Evolutionary conservation across 2,113 vertebrate genomes (phyloP).

Genomic region (Microtus oregoni): DNA sequence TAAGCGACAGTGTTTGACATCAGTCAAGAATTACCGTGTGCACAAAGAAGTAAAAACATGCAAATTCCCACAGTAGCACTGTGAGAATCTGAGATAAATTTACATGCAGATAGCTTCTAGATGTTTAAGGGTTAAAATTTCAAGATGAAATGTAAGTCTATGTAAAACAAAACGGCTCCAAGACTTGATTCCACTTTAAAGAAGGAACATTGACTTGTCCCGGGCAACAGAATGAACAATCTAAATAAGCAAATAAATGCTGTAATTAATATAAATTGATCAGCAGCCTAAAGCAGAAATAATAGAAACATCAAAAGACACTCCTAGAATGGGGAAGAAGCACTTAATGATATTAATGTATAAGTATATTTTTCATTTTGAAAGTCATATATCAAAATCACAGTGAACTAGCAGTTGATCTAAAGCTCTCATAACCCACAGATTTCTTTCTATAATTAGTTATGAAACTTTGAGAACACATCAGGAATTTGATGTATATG

Average conservation of each 20-base stretch:
- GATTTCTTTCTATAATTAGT: constrained; percentile 62
- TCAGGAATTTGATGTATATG: constrained; percentile 62
- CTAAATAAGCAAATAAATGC: not conserved
- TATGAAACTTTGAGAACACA: constrained; percentile 62
- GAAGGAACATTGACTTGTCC: not conserved
- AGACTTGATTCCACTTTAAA: not conserved
- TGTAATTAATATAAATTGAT: not conserved
- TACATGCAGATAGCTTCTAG: not conserved
- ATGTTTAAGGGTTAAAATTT: not conserved
- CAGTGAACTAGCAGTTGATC: constrained; percentile 58
- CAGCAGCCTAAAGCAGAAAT: not conserved
- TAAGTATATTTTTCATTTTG: constrained; percentile 24
- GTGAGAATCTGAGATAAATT: not conserved
- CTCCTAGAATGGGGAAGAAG: not conserved
- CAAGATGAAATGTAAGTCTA: not conserved
- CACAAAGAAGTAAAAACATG: not conserved
- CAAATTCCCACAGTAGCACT: not conserved
- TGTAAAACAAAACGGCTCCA: not conserved
- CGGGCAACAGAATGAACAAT: not conserved
- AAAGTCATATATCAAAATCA: constrained; percentile 61
- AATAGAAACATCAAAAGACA: not conserved
- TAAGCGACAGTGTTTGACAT: not conserved
- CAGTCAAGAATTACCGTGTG: not conserved
- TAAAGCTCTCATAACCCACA: constrained; percentile 62
- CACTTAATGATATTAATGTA: not conserved